Evolutionary conservation across 2,797 vertebrate species (phyloP).

Genomic region (Myotis myotis): DNA sequence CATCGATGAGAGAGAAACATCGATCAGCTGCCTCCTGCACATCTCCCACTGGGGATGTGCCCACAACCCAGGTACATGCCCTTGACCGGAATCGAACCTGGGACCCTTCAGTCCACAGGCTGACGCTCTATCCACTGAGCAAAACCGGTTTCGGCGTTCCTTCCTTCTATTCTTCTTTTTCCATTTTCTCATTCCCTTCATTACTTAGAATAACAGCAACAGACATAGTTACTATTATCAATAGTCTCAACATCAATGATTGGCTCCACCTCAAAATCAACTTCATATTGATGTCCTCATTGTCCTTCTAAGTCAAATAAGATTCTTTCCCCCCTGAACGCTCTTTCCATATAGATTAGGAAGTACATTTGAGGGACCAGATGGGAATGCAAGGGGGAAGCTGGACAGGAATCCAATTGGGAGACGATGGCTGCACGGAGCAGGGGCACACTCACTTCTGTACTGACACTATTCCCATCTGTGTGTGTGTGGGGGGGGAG

Average conservation of each 20-base stretch:
- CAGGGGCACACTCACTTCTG: neutral
- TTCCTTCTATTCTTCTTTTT: neutral
- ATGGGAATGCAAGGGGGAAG: neutral
- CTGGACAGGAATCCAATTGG: neutral
- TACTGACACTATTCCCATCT: neutral
- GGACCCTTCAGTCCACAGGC: too few species aligned
- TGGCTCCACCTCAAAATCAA: neutral
- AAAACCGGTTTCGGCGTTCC: too few species aligned
- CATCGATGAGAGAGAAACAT: too few species aligned
- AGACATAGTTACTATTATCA: neutral
- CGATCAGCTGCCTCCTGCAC: too few species aligned
- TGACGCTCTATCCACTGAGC: too few species aligned
- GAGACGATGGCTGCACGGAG: fast-evolving
- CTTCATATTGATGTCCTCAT: neutral
- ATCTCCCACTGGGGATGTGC: too few species aligned
- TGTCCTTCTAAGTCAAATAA: neutral
- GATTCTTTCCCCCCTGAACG: neutral
- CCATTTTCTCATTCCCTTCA: neutral
- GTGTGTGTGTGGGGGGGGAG: neutral
- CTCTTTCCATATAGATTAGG: neutral
- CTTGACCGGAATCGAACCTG: too few species aligned
- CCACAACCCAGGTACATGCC: too few species aligned
- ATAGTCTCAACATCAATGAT: neutral
- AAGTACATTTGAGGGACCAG: neutral
- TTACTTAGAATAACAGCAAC: neutral